Base-by-base conservation (phyloP, 2,113 vertebrate species). In the Lampris incognitus region DNA sequence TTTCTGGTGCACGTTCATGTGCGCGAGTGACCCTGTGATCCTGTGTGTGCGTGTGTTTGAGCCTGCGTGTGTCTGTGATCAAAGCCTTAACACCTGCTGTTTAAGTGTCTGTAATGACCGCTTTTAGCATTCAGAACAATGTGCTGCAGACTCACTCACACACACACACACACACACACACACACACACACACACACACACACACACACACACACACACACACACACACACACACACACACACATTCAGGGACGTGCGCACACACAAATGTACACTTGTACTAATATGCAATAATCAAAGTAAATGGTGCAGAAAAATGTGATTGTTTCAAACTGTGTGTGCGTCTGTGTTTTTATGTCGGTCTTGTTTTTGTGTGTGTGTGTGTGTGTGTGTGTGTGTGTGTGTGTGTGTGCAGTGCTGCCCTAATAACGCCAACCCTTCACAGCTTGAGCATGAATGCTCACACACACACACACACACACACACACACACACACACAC, bases 1-100 rank as follows among this genome's bases (percentile, higher is more conserved):
- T 24, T 24, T 24, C 24, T 24, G 24, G 24, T 24, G 24, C 24
- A 24, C 24, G 24, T 24, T 24, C 24, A 24, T 24, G 24, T 24
- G 24, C 24, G 24, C 24, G 24, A 24, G 24, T 24, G 24, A 24
- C 24, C 24, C 24, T 24, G 66, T 52, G 57, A 61, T 38, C 10
- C 9, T 37, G 11, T 58, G 52, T 58, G 54, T 58, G 41, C 41
- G 70, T 46, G 59, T 55, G 50, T 54, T 39, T 41, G 7, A 39
- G 13, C 9, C 52, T 9, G 41, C 36, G 36, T 24, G 44, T 24
- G 51, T 54, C 9, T 44, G 56, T 36, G 40, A 51, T 78, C 10
- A 41, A 59, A 50, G 49, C 4, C 9, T 7, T n/a, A 64, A 51
- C 81, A 89, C 83, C 78, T 85, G 85, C 70, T 77, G 41, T 38